phyloP scores from a whole-genome alignment of 1,140 invertebrate species.

The Drosophila asahinai region DNA sequence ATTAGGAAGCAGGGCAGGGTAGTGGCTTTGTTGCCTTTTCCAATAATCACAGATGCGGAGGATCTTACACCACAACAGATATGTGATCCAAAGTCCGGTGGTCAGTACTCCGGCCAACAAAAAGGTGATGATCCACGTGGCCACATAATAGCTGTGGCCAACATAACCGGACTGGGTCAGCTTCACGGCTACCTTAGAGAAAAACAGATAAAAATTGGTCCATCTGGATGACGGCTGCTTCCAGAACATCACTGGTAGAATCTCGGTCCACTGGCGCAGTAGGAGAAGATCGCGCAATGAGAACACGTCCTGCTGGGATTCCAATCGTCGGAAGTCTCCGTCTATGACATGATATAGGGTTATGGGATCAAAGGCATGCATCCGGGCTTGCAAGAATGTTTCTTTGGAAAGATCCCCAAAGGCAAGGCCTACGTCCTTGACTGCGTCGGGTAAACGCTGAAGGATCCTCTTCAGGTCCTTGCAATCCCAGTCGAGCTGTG shows the following conservation, averaged over 20 bases:
- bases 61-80: neutral
- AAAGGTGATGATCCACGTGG: neutral
- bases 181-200: neutral
- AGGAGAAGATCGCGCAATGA: slow-evolving; percentile 1
- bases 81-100: neutral
- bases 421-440: neutral
- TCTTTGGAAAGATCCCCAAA: slow-evolving; percentile 1
- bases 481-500: neutral
- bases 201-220: neutral
- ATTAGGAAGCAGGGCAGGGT: too few species aligned
- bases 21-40: neutral
- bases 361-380: neutral
- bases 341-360: slow-evolving; percentile 20
- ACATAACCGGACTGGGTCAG: neutral
- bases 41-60: neutral
- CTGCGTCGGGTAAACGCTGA: neutral
- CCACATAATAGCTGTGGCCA: neutral
- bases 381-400: neutral
- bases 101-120: neutral
- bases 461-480: neutral
- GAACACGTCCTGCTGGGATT: neutral
- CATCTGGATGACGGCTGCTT: slow-evolving; percentile 11
- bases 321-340: slow-evolving; percentile 13
- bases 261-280: neutral
- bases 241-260: neutral